These are phyloP conservation scores for Boloria euphrosyne DNA, from an alignment of 2,888 invertebrate genomes.

Conservation along the genomic window DNA sequence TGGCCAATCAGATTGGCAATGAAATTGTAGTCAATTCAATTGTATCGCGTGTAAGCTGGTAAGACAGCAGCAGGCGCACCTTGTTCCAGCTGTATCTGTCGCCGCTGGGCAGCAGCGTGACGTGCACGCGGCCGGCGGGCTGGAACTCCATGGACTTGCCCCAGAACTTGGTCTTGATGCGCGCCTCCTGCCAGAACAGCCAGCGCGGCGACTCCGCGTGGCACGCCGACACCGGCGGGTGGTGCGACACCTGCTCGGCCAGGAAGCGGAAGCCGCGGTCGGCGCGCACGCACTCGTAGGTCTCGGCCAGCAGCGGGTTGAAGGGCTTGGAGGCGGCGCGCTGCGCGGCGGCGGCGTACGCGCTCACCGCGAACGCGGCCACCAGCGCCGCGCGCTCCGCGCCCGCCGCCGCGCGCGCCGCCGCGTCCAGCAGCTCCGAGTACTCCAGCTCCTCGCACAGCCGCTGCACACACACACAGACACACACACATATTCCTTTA, in stretches of 20 bases:
- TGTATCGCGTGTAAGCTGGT: too few relatives aligned
- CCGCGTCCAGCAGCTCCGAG: slow-evolving; percentile 89
- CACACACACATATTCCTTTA: too few relatives aligned
- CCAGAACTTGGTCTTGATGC: slow-evolving; percentile 94
- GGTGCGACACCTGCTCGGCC: slow-evolving; percentile 93
- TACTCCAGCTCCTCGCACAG: slow-evolving; percentile 93
- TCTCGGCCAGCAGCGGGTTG: slow-evolving; percentile 92
- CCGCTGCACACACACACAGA: slow-evolving; percentile 69
- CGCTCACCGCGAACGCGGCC: slow-evolving; percentile 91
- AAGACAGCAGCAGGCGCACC: slow-evolving; percentile 45
- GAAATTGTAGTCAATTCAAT: too few relatives aligned
- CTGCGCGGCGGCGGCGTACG: slow-evolving; percentile 87
- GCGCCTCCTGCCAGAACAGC: slow-evolving; percentile 91
- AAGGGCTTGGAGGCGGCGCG: slow-evolving; percentile 93
- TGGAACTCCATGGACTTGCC: slow-evolving; percentile 95
- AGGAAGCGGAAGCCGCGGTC: slow-evolving; percentile 90
- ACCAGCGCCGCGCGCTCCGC: slow-evolving; percentile 85
- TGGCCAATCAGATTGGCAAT: too few relatives aligned
- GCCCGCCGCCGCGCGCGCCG: slow-evolving; percentile 85
- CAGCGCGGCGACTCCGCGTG: slow-evolving; percentile 90
- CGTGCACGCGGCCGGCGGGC: slow-evolving; percentile 87
- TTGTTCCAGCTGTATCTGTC: slow-evolving; percentile 91
- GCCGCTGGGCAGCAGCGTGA: slow-evolving; percentile 83
- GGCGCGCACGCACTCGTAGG: slow-evolving; percentile 89
- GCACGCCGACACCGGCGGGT: slow-evolving; percentile 92